These are phyloP conservation scores for Ommatoiulus sabulosus DNA, from an alignment of 2,888 invertebrate species.

Conservation along the genomic window DNA sequence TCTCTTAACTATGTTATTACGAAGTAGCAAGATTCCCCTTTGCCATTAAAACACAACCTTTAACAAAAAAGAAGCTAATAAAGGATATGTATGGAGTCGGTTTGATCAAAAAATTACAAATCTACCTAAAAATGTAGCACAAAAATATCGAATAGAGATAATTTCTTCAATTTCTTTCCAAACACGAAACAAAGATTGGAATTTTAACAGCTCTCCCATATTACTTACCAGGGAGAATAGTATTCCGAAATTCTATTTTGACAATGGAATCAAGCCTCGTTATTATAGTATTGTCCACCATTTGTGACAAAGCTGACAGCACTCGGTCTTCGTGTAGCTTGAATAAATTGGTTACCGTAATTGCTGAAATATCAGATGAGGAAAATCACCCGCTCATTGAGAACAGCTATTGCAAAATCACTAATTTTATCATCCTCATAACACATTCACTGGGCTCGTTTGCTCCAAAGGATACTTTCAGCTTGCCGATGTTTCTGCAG, in stretches of 20 bases:
- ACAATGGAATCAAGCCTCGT: constrained; percentile 73
- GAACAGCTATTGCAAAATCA: too few relatives aligned
- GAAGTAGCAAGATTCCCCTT: constrained; percentile 52
- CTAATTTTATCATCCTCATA: too few relatives aligned
- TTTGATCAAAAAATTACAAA: too few relatives aligned
- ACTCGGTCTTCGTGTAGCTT: constrained; percentile 65
- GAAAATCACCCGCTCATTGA: background rate
- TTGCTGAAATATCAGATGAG: constrained; percentile 37
- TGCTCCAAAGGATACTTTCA: constrained; percentile 49
- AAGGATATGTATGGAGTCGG: too few relatives aligned
- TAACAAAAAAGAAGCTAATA: too few relatives aligned
- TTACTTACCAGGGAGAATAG: constrained; percentile 68
- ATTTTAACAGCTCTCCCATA: background rate
- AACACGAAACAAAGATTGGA: too few relatives aligned
- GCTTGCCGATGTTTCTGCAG: constrained; percentile 51
- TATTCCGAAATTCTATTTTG: constrained; percentile 72
- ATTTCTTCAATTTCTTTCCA: too few relatives aligned
- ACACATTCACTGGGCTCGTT: too few relatives aligned
- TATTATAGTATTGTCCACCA: constrained; percentile 70
- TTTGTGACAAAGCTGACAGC: constrained; percentile 72
- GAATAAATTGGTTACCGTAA: background rate
- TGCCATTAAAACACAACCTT: too few relatives aligned
- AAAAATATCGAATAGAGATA: too few relatives aligned
- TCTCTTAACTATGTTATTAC: too few relatives aligned
- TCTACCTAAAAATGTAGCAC: too few relatives aligned